A percentile compares a stretch with the other conserved stretches of the same genome.
phyloP scores from a whole-genome alignment of 2,113 vertebrate species.

The Gallinago jamesoni region DNA sequence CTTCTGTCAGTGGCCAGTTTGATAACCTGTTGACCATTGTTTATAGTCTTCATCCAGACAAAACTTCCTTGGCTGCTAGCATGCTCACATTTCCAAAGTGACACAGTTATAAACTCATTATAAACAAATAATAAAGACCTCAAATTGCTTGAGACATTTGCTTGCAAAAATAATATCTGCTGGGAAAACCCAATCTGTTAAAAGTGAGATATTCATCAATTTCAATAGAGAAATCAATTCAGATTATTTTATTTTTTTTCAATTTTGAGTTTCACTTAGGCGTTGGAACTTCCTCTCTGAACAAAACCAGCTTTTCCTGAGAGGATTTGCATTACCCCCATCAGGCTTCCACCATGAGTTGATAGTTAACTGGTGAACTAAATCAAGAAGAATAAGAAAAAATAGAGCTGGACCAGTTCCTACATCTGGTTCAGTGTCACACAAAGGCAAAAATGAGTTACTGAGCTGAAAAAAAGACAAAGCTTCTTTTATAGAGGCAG shows the following conservation, averaged over 20 bases:
- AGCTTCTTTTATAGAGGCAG: background rate
- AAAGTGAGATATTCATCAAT: background rate
- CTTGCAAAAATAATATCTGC: background rate
- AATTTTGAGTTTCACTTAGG: background rate
- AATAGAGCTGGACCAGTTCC: background rate
- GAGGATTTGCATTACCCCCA: background rate
- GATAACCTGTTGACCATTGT: background rate
- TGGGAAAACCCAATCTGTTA: background rate
- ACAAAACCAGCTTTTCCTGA: background rate
- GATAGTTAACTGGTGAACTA: background rate
- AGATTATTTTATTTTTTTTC: background rate
- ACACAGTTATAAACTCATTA: background rate
- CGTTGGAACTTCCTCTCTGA: background rate
- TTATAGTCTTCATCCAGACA: background rate
- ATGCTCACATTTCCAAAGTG: background rate
- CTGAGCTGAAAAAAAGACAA: background rate
- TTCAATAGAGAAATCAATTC: background rate
- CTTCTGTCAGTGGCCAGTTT: background rate
- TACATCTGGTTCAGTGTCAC: background rate
- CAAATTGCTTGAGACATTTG: background rate
- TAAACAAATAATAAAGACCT: background rate
- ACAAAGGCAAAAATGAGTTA: background rate
- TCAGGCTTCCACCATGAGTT: background rate
- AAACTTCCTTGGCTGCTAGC: background rate
- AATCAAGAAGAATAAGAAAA: background rate